Evolutionary conservation across 1,140 invertebrate species (phyloP).

Genomic region (Eupeodes corollae): DNA sequence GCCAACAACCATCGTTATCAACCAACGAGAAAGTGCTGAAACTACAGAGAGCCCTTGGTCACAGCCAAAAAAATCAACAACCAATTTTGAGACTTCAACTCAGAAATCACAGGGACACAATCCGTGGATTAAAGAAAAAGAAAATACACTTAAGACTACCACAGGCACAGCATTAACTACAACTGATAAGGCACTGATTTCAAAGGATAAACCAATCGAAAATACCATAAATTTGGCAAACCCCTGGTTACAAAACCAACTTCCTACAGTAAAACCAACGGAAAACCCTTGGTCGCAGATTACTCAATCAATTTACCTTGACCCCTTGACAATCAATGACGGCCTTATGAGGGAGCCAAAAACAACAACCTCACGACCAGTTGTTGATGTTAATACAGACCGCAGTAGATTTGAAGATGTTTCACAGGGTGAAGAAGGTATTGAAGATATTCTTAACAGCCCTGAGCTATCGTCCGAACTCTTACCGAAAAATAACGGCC

Average conservation of each 20-base stretch:
- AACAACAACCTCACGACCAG: slow-evolving; percentile 12
- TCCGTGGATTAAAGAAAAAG: too few species aligned
- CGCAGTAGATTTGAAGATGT: background rate
- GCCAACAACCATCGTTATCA: slow-evolving; percentile 38
- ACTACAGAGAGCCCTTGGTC: too few species aligned
- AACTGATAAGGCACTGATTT: too few species aligned
- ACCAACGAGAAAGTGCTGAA: background rate
- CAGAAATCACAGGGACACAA: too few species aligned
- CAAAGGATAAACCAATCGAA: background rate
- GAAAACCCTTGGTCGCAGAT: slow-evolving; percentile 27
- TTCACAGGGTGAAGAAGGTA: slow-evolving; percentile 4
- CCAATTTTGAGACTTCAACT: too few species aligned
- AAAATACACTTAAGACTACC: too few species aligned
- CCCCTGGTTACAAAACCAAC: slow-evolving; percentile 18
- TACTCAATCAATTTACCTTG: slow-evolving; percentile 39
- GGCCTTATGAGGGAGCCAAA: slow-evolving; percentile 41
- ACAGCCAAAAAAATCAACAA: too few species aligned
- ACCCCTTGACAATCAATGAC: slow-evolving; percentile 59
- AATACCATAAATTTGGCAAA: slow-evolving; percentile 1
- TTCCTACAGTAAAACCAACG: slow-evolving; percentile 36
- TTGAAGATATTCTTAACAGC: slow-evolving; percentile 30
- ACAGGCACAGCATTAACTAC: too few species aligned
- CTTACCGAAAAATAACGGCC: slow-evolving; percentile 38
- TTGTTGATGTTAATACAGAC: slow-evolving; percentile 11
- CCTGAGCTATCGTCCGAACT: slow-evolving; percentile 28